phyloP scores from a whole-genome alignment of 2,113 vertebrate genomes.

The Xenopus tropicalis region UCB_Xtro_10.0 CM004447.2:26853501-26854000 shows the following conservation, averaged over 20 bases:
- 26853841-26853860: constrained; percentile 53
- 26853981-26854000: not conserved
- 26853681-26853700: constrained; percentile 61
- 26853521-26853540: constrained; percentile 49
- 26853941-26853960: not conserved
- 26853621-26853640: constrained; percentile 49
- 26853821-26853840: constrained; percentile 52
- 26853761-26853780: constrained; percentile 46
- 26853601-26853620: constrained; percentile 44
- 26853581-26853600: constrained; percentile 28
- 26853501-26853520: constrained; percentile 55
- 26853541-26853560: constrained; percentile 37
- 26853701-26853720: constrained; percentile 54
- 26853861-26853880: constrained; percentile 53
- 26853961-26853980: not conserved
- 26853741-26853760: constrained; percentile 51
- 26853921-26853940: not conserved
- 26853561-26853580: constrained; percentile 41
- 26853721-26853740: constrained; percentile 63
- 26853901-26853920: constrained; percentile 49
- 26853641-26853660: constrained; percentile 62
- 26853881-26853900: constrained; percentile 56
- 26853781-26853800: constrained; percentile 64
- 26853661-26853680: constrained; percentile 58
- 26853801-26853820: constrained; percentile 58